Base-by-base conservation (phyloP, 2,888 invertebrate genomes). In the Horisme vitalbata region DNA sequence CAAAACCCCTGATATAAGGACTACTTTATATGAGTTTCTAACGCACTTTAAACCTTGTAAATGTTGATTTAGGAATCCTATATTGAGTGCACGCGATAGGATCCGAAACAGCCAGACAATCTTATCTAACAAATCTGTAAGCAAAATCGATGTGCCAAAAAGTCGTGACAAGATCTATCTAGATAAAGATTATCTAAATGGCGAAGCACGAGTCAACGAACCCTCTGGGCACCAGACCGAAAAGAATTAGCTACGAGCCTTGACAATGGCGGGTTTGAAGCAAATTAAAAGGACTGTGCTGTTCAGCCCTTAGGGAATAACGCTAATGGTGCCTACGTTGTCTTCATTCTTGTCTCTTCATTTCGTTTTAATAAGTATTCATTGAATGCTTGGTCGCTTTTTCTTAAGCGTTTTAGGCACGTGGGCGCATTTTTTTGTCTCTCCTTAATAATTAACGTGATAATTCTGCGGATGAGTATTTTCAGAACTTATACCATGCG, bases 161-260 rank as follows among this genome's bases (percentile, higher is more conserved):
- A 33, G 24, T 37, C 35, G 36, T 32, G 52, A 48, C 49, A 43
- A 43, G 45, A 50, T 33, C 26, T 27, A 31, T 41, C 35, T 39
- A 51, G 47, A 45, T 45, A 37, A 33, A 37, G 32, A 26, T 24
- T 43, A 34, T 33, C 18, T 34, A 39, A 41, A 43, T 23, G 21
- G 21, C 45, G 37, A 49, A 4, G 43, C 45, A 33, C 47, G 51
- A 52, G 67, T 64, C 63, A 54, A 56, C 34, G 68, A 68, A 60
- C 70, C 59, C 30, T 9, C 21, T 38, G 52, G 41, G 54, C 66
- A 61, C 51, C 54, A 68, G 68, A 69, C 70, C 65, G 63, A 58
- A 60, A 50, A 68, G 53, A 55, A 65, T 61, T 55, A 59, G 51
- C 52, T 48, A 36, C 33, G 33, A 56, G 57, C 57, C 61, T 60